A percentile compares a stretch with the other conserved stretches of the same genome.
Evolutionary conservation across 1,140 invertebrate species (phyloP).

Genomic region (Drosophila nannoptera): DNA sequence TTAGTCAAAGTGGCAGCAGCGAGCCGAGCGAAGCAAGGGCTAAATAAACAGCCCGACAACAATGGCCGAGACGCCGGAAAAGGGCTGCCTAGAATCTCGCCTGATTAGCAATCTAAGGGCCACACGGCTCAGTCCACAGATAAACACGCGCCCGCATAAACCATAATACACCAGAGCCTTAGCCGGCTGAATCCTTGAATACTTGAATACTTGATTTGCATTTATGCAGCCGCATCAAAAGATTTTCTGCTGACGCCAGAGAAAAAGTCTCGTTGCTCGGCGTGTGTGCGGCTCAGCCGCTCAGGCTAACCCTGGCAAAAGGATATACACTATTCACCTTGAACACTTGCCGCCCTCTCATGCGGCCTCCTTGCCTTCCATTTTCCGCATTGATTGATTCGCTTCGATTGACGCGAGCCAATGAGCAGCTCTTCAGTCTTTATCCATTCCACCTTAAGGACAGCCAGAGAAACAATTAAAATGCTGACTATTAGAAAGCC

Average conservation of each 20-base stretch:
- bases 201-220: slow-evolving; percentile 42
- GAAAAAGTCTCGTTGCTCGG: background rate
- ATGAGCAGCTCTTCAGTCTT: slow-evolving; percentile 7
- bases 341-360: slow-evolving; percentile 9
- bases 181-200: background rate
- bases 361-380: slow-evolving; percentile 11
- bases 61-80: slow-evolving; percentile 20
- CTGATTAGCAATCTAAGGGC: slow-evolving; percentile 61
- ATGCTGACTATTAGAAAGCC: slow-evolving; percentile 36
- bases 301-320: slow-evolving; percentile 1
- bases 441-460: slow-evolving; percentile 33
- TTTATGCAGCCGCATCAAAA: slow-evolving; percentile 60
- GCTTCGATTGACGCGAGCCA: slow-evolving; percentile 31
- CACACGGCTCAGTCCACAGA: slow-evolving; percentile 40
- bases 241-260: slow-evolving; percentile 39
- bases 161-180: slow-evolving; percentile 18
- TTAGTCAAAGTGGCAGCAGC: slow-evolving; percentile 68
- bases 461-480: slow-evolving; percentile 11
- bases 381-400: slow-evolving; percentile 32
- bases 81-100: slow-evolving; percentile 38
- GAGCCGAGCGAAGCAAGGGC: slow-evolving; percentile 50
- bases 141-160: slow-evolving; percentile 64
- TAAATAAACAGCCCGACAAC: slow-evolving; percentile 55
- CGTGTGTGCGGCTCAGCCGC: background rate
- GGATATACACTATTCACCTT: slow-evolving; percentile 32